A percentile compares a stretch with the other conserved stretches of the same genome.
These are phyloP conservation scores for Trididemnum miniatum DNA, from an alignment of 23 tunicate species.

Conservation along the genomic window DNA sequence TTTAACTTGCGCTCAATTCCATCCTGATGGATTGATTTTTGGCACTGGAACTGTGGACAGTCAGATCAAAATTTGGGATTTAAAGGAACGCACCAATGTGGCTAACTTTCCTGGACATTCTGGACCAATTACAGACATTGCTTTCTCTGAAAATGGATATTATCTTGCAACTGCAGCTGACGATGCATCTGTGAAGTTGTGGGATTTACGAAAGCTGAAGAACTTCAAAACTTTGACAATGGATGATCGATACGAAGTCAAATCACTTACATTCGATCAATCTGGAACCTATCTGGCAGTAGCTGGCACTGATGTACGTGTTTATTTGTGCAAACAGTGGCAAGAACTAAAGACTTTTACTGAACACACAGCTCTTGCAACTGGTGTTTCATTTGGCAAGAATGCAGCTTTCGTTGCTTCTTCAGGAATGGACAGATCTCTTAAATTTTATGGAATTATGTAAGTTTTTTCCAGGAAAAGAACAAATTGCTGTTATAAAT, in stretches of 20 bases:
- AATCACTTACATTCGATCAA: constrained; percentile 85
- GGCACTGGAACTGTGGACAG: constrained; percentile 98
- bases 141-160: constrained; percentile 98
- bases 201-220: constrained; percentile 96
- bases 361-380: constrained; percentile 64
- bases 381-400: constrained; percentile 77
- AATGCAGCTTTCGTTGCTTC: constrained; percentile 81
- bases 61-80: constrained; percentile 99
- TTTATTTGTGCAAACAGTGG: constrained; percentile 96
- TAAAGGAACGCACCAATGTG: constrained; percentile 93
- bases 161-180: constrained; percentile 96
- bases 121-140: constrained; percentile 87
- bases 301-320: constrained; percentile 88
- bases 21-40: constrained; percentile 98
- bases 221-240: constrained; percentile 92
- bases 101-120: constrained; percentile 98
- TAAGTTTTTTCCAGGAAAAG: no score
- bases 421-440: constrained; percentile 76
- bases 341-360: constrained; percentile 69
- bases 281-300: constrained; percentile 95
- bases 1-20: constrained; percentile 93
- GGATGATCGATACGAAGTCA: constrained; percentile 88
- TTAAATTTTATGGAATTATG: constrained; percentile 65
- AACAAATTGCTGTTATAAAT: no score
- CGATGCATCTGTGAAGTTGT: constrained; percentile 80